A percentile compares a stretch with the other conserved stretches of the same genome.
Evolutionary conservation across 2,888 invertebrate species (phyloP).

Genomic region (Anticlea derivata): DNA sequence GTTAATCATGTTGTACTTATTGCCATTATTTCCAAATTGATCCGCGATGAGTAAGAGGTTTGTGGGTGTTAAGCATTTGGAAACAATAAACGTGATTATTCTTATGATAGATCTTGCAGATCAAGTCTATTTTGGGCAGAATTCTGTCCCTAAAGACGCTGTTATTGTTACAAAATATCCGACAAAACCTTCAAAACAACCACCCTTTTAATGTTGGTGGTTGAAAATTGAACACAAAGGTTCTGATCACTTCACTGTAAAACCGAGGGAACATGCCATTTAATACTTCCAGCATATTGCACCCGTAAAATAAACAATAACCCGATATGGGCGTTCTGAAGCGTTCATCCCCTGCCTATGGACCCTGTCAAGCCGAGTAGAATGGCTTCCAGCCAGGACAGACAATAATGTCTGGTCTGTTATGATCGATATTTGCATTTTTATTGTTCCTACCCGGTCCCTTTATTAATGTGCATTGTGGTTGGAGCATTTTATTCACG

Average conservation of each 20-base stretch:
- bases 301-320: slow-evolving; percentile 44
- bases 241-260: slow-evolving; percentile 12
- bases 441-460: slow-evolving; percentile 56
- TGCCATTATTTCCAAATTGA: slow-evolving; percentile 52
- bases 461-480: slow-evolving; percentile 46
- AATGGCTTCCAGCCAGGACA: slow-evolving; percentile 61
- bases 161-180: too few species aligned
- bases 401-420: slow-evolving; percentile 65
- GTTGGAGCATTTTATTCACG: slow-evolving; percentile 17
- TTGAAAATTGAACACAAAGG: slow-evolving; percentile 19
- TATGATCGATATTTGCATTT: slow-evolving; percentile 72
- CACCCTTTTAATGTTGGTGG: background rate
- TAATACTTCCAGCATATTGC: slow-evolving; percentile 25
- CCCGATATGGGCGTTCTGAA: slow-evolving; percentile 46
- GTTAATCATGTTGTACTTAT: slow-evolving; percentile 56
- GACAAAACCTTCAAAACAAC: background rate
- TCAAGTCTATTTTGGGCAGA: background rate
- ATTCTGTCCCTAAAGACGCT: too few species aligned
- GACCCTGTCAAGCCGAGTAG: slow-evolving; percentile 50
- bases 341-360: slow-evolving; percentile 35
- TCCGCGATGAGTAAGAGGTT: slow-evolving; percentile 52
- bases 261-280: slow-evolving; percentile 22
- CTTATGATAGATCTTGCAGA: background rate
- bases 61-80: slow-evolving; percentile 52
- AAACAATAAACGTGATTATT: slow-evolving; percentile 1